phyloP scores from a whole-genome alignment of 2,113 vertebrate genomes.

The Pteruthius melanotis region DNA sequence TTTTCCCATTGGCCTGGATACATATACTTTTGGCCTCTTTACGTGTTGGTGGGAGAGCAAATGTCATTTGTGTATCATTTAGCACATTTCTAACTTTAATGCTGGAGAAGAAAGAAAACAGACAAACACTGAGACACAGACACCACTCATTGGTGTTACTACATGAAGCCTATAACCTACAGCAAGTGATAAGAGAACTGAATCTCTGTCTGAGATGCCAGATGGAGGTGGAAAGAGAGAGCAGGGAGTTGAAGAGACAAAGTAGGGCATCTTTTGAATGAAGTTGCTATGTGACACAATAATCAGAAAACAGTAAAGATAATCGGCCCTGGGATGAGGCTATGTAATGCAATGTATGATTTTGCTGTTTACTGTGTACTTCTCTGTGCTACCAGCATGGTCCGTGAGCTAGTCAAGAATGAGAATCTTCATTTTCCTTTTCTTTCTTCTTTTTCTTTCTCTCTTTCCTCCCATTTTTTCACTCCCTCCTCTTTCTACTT shows the following conservation, averaged over 20 bases:
- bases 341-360: neutral
- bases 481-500: neutral
- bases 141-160: neutral
- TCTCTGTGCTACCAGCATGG: neutral
- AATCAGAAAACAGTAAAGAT: neutral
- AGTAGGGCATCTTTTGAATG: neutral
- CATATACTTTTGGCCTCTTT: slow-evolving; percentile 78
- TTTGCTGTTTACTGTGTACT: neutral
- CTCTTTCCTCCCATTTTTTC: neutral
- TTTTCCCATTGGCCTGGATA: slow-evolving; percentile 66
- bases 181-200: neutral
- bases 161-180: neutral
- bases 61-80: slow-evolving; percentile 74
- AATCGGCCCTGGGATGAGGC: neutral
- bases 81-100: slow-evolving; percentile 70
- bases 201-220: neutral
- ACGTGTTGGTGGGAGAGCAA: slow-evolving; percentile 77
- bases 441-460: neutral
- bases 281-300: neutral
- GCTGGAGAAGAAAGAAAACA: slow-evolving; percentile 53
- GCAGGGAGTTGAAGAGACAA: neutral
- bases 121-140: neutral
- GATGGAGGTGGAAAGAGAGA: neutral
- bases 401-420: neutral
- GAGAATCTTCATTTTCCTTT: neutral